Percentiles rank a stretch among this genome's conserved stretches.
These are phyloP conservation scores for Mola mola DNA, from an alignment of 2,113 vertebrate genomes.

Conservation along the genomic window DNA sequence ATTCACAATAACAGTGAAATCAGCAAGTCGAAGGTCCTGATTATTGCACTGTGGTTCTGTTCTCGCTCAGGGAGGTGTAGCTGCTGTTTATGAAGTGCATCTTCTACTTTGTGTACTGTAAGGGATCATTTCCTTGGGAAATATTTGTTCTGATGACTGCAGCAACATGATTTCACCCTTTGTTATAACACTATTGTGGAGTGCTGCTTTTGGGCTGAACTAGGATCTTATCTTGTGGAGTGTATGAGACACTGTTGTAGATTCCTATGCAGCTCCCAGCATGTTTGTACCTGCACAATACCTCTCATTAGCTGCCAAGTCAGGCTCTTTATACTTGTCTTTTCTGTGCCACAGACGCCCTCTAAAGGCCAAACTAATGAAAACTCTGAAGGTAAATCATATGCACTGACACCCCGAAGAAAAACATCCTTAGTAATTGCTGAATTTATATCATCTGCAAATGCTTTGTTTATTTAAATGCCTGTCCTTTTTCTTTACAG, in stretches of 20 bases:
- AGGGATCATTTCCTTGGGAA: neutral
- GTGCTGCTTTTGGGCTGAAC: neutral
- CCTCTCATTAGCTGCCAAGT: neutral
- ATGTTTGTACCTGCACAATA: slow-evolving; percentile 20
- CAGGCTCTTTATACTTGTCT: neutral
- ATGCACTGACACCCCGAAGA: neutral
- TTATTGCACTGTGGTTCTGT: neutral
- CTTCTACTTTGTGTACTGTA: neutral
- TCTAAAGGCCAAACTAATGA: slow-evolving; percentile 62
- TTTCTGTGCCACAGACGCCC: slow-evolving; percentile 64
- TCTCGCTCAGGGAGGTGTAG: neutral
- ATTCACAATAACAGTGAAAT: neutral
- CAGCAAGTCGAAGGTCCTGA: neutral
- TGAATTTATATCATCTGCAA: too few species aligned
- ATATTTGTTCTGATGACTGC: neutral
- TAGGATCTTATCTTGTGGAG: neutral
- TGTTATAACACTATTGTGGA: slow-evolving; percentile 2
- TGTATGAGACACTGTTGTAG: neutral
- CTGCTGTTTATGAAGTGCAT: neutral
- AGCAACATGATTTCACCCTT: slow-evolving; percentile 3
- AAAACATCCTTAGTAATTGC: too few species aligned
- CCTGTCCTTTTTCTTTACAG: slow-evolving; percentile 44
- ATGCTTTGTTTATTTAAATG: neutral
- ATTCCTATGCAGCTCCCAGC: slow-evolving; percentile 19
- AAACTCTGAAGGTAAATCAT: slow-evolving; percentile 68